Base-by-base conservation (phyloP, 2,113 vertebrate genomes). In the Progne subis region DNA sequence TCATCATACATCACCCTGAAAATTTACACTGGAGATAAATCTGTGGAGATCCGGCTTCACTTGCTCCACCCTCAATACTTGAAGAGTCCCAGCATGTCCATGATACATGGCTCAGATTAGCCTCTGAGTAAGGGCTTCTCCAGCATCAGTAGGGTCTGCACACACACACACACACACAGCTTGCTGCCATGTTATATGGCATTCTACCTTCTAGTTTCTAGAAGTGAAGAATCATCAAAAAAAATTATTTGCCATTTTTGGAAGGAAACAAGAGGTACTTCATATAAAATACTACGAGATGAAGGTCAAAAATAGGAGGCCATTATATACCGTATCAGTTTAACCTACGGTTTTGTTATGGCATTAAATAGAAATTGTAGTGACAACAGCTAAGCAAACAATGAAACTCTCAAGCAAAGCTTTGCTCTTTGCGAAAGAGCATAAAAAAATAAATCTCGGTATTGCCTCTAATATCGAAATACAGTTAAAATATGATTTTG, bases 1-100 rank as follows among this genome's bases (percentile, higher is more conserved):
- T 74, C 60, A 28, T 13, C 24, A 32, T 8, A 31, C 10, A 17
- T 7, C 0, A 0, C 11, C 14, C 47, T 10, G 9, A 12, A 72
- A 41, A 50, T 37, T 15, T 75, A 20, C 69, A 47, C 3, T 75
- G 64, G 46, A 68, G 93, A 78, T 52, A 92, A 83, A 78, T 13
- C 32, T 39, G 23, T 3, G 5, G 60, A 70, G 56, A 61, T 2
- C 15, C 37, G 60, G 23, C 25, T 78, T 69, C 32, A 55, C 4
- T 13, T 13, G 47, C 43, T 74, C 20, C 69, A 46, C 8, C 39
- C 34, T 47, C 80, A 25, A 3, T 4, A 29, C 23, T 31, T 21
- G 5, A 68, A 34, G 37, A 8, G 52, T 32, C 39, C 28, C 63
- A 67, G 56, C 3, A 3, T 1, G 4, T 34, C 69, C 1, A 7